Evolutionary conservation across 2,113 vertebrate genomes (phyloP), one percentile per base, ranked within the genome.

Genomic region (Corythornis madagascariensis): DNA sequence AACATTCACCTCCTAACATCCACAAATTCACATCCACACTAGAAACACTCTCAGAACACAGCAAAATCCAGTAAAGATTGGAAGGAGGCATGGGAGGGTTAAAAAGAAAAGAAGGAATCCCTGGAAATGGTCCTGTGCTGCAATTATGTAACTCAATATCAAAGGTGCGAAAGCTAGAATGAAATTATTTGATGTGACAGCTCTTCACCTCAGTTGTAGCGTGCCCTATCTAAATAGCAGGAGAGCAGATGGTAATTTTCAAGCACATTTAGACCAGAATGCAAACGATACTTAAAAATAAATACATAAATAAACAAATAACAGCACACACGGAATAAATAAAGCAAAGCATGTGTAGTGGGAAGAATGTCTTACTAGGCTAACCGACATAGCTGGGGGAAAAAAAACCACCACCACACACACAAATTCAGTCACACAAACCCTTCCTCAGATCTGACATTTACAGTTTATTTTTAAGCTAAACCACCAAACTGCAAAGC

Each of bases 171-270:
- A 96, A 93, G 91, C 96, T 38, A 57, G 84, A 96, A 92, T 95
- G 96, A 96, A 97, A 97, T 97, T 94, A 96, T 95, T 96, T 95
- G 87, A 96, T 92, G 92, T 92, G 95, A 97, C 96, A 97, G 96
- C 95, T 97, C 95, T 96, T 96, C 96, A 97, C 97, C 97, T 97
- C 95, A 69, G 95, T 93, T 83, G 86, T 84, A 95, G 94, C 90
- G 26, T 93, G 96, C 95, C 97, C 97, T 80, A 97, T 96, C 93
- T 94, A 96, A 91, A 97, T 90, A 96, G 93, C 93, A 91, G 88
- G 88, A 92, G 92, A 98, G 94, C 97, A 98, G 97, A 97, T 97
- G 97, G 97, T 79, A 94, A 95, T 96, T 97, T 97, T 93, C 96
- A 95, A 96, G 96, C 92, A 93, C 96, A 95, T 92, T 96, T 94